Conservation (phyloP, 2,113 vertebrate genomes). For the Nerophis ophidion region DNA sequence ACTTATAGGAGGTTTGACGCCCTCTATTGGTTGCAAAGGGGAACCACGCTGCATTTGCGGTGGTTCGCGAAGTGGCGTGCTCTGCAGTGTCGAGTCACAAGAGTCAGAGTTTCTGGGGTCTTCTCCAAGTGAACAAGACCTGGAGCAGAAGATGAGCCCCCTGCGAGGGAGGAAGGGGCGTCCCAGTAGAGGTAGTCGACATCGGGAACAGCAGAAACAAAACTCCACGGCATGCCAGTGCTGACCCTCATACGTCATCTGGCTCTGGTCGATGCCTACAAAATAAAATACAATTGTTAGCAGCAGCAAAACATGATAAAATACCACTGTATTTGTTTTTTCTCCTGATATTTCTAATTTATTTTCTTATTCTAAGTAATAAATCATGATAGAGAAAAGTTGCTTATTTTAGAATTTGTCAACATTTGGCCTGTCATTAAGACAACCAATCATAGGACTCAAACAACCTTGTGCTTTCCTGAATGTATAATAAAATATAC, state of each 20-base stretch:
- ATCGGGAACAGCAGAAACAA: slow-evolving; percentile 85
- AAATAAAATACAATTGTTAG: not conserved
- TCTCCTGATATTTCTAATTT: no score
- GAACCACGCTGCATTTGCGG: slow-evolving; percentile 50
- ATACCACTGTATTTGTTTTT: no score
- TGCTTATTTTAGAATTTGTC: no score
- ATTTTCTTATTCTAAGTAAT: no score
- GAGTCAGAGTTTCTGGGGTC: slow-evolving; percentile 76
- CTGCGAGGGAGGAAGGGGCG: slow-evolving; percentile 80
- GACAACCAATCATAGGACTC: no score
- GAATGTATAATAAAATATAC: no score
- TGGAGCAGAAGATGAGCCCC: slow-evolving; percentile 87
- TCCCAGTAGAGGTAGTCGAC: slow-evolving; percentile 76
- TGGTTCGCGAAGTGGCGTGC: slow-evolving; percentile 32
- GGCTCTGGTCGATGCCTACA: slow-evolving; percentile 83
- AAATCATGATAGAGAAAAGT: no score
- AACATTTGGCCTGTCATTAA: no score
- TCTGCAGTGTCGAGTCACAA: slow-evolving; percentile 76
- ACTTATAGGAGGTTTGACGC: slow-evolving; percentile 16
- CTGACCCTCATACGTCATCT: slow-evolving; percentile 88
- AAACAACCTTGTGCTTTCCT: no score
- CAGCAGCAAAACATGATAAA: not conserved
- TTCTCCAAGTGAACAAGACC: slow-evolving; percentile 79
- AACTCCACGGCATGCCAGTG: slow-evolving; percentile 85
- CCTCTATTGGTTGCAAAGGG: slow-evolving; percentile 55